phyloP scores from a whole-genome alignment of 2,797 vertebrate genomes.

The Lagorchestes hirsutus region DNA sequence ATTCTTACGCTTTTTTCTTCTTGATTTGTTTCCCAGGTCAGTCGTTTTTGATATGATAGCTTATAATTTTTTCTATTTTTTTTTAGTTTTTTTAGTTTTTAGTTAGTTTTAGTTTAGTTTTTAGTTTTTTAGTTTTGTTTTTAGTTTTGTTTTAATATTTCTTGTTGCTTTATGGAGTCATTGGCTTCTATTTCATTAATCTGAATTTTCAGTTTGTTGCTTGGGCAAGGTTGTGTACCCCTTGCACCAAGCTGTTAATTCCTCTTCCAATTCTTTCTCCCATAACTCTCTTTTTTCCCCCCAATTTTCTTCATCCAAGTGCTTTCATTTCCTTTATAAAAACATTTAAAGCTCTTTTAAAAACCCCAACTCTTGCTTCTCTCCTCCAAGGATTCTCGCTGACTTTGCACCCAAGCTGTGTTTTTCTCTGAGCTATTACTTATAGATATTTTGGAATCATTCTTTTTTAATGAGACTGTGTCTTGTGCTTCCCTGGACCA shows the following conservation, averaged over 20 bases:
- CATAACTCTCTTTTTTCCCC: not conserved
- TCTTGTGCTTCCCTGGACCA: not conserved
- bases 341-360: not conserved
- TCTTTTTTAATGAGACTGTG: not conserved
- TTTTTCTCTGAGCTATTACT: not conserved
- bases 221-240: not conserved
- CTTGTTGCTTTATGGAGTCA: not conserved
- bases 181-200: not conserved
- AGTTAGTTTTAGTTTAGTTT: not conserved
- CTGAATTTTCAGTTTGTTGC: not conserved
- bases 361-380: not conserved
- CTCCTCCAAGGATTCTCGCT: not conserved
- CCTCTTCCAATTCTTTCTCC: not conserved
- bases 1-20: not conserved
- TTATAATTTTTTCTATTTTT: not conserved
- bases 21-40: not conserved
- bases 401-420: not conserved
- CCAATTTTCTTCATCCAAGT: not conserved
- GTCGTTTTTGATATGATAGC: not conserved
- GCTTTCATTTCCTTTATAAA: not conserved
- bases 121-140: not conserved
- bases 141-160: not conserved
- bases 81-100: not conserved
- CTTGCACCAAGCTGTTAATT: not conserved
- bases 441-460: not conserved